Percentiles rank a stretch among this genome's conserved stretches.
phyloP scores from a whole-genome alignment of 2,888 invertebrate genomes.

The Sphaerophoria rueppellii region DNA sequence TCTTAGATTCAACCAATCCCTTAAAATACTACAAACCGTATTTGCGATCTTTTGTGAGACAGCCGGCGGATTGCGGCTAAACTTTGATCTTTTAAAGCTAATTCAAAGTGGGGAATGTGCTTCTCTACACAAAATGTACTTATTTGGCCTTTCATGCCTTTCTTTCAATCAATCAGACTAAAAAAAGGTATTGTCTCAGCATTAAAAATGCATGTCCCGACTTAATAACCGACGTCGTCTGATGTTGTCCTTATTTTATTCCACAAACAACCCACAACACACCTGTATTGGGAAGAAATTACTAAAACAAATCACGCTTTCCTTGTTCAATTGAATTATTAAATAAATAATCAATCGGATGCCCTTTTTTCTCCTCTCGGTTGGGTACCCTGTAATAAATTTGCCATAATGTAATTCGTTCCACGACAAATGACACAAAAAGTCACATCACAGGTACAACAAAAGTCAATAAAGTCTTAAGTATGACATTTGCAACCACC shows the following conservation, averaged over 20 bases:
- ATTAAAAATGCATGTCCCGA: slow-evolving; percentile 26
- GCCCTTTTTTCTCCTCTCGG: background rate
- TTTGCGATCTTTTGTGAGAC: no score
- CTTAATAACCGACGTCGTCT: background rate
- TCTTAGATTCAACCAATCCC: no score
- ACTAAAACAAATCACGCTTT: slow-evolving; percentile 50
- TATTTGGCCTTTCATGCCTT: no score
- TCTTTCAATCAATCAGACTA: no score
- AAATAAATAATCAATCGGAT: slow-evolving; percentile 58
- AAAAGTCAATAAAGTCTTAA: background rate
- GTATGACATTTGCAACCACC: slow-evolving; percentile 28
- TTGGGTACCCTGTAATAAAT: slow-evolving; percentile 31
- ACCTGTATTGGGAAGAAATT: slow-evolving; percentile 28
- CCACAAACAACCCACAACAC: slow-evolving; percentile 11
- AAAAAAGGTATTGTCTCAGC: background rate
- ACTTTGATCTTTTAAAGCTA: no score
- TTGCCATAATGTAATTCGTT: slow-evolving; percentile 48
- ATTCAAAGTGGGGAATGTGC: no score
- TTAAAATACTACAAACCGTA: no score
- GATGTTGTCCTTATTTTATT: background rate
- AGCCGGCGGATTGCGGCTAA: no score
- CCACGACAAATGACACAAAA: slow-evolving; percentile 34
- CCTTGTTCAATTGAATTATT: slow-evolving; percentile 58
- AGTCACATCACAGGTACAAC: background rate
- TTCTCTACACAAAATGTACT: no score